These are phyloP conservation scores for Lumbricus terrestris DNA, from an alignment of 2,888 invertebrate genomes.

Conservation along the genomic window DNA sequence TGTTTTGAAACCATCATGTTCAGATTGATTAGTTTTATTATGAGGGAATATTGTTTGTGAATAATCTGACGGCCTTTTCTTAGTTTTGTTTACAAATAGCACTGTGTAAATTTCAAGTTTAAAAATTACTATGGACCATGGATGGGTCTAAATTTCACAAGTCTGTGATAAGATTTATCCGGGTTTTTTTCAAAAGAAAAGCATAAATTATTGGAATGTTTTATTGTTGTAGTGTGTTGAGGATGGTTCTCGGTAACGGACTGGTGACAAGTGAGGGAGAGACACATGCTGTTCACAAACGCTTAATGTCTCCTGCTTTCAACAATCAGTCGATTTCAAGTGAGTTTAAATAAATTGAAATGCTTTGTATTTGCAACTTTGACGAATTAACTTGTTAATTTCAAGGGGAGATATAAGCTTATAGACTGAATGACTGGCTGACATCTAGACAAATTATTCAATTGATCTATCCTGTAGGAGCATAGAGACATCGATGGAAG, in stretches of 20 bases:
- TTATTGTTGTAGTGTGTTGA: slow-evolving; percentile 27
- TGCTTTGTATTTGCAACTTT: no score
- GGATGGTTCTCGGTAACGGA: slow-evolving; percentile 37
- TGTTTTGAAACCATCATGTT: neutral
- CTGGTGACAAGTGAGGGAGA: slow-evolving; percentile 42
- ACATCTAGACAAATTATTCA: no score
- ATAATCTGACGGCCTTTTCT: no score
- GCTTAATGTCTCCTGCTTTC: slow-evolving; percentile 49
- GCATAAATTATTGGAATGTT: slow-evolving; percentile 17
- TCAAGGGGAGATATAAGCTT: neutral
- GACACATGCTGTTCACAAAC: slow-evolving; percentile 45
- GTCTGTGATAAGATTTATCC: no score
- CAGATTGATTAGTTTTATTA: neutral
- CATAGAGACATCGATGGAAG: neutral
- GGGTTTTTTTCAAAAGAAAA: neutral
- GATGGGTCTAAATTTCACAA: no score
- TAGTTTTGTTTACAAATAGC: no score
- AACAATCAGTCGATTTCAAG: slow-evolving; percentile 43
- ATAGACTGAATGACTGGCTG: neutral
- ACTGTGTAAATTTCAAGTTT: neutral
- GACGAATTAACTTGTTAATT: no score
- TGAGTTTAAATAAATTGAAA: slow-evolving; percentile 31
- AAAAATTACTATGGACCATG: neutral
- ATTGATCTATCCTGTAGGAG: no score
- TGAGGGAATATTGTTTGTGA: no score